These are phyloP conservation scores for Acrobasis repandana DNA, from an alignment of 2,888 invertebrate genomes.

Conservation along the genomic window DNA sequence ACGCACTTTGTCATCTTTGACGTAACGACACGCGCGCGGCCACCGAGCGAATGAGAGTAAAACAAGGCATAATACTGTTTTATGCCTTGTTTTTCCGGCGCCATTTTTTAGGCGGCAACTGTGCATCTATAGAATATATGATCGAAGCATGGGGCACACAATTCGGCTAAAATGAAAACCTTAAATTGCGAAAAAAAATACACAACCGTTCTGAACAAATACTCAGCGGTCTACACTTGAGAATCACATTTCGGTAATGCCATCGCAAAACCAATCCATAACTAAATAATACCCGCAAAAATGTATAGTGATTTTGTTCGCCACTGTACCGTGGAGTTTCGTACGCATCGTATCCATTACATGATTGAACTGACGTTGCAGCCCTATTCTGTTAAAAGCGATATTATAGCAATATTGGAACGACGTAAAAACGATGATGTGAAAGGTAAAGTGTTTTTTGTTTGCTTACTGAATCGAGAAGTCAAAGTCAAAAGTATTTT, in stretches of 20 bases:
- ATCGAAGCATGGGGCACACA: too few species aligned
- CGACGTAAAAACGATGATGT: too few species aligned
- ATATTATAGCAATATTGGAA: background rate
- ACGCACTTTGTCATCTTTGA: too few species aligned
- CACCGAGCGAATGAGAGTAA: too few species aligned
- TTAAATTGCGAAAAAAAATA: background rate
- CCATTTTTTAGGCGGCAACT: too few species aligned
- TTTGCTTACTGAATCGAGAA: background rate
- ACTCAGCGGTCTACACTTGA: background rate
- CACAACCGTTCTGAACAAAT: background rate
- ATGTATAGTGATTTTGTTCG: slow-evolving; percentile 15
- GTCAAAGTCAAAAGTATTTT: too few species aligned
- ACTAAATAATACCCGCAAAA: slow-evolving; percentile 8
- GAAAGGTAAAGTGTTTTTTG: background rate
- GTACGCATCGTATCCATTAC: slow-evolving; percentile 17
- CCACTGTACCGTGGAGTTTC: slow-evolving; percentile 5
- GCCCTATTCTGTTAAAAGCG: background rate
- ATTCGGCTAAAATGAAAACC: background rate
- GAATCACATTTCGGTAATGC: slow-evolving; percentile 8
- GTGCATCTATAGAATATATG: too few species aligned
- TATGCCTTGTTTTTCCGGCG: too few species aligned
- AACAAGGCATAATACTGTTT: too few species aligned
- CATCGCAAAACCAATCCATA: slow-evolving; percentile 4
- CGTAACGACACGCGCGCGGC: too few species aligned
- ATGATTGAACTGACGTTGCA: slow-evolving; percentile 16